phyloP scores from a whole-genome alignment of 2,888 invertebrate species.

The Isoperla grammatica region DNA sequence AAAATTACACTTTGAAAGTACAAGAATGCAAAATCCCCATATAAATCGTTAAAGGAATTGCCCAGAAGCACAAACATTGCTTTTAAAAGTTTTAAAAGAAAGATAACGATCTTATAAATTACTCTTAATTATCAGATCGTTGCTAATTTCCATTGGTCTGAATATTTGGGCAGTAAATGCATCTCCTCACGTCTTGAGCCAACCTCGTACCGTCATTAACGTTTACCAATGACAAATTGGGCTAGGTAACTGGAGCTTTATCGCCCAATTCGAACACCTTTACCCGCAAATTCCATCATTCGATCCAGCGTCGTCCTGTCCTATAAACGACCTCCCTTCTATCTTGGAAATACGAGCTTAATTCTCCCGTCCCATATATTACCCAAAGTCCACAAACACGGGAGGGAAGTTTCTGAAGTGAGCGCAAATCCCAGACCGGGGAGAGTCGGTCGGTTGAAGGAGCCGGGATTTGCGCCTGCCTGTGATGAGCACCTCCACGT shows the following conservation, averaged over 20 bases:
- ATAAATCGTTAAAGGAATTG: too few species aligned
- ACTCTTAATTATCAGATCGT: too few species aligned
- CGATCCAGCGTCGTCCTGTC: conserved; percentile 4
- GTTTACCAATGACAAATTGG: conserved; percentile 8
- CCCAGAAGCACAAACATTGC: too few species aligned
- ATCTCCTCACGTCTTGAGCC: neutral
- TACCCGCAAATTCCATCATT: neutral
- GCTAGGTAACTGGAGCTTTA: conserved; percentile 6
- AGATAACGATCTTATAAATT: too few species aligned
- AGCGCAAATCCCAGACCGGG: conserved; percentile 1
- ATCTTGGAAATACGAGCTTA: conserved; percentile 10
- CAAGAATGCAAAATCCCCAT: too few species aligned
- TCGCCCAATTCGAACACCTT: conserved; percentile 2
- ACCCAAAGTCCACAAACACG: conserved; percentile 14
- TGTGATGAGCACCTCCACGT: conserved; percentile 24
- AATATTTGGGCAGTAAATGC: neutral
- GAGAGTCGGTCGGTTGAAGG: conserved; percentile 8
- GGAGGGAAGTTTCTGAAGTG: conserved; percentile 7
- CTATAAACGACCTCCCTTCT: conserved; percentile 1
- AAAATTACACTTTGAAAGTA: too few species aligned
- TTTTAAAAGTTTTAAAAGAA: too few species aligned
- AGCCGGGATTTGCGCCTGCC: conserved; percentile 18
- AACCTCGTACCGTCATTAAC: conserved; percentile 7
- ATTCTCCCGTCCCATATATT: conserved; percentile 14
- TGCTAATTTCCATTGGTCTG: neutral